Evolutionary conservation across 2,797 vertebrate genomes (phyloP), one percentile per base, ranked within the genome.

Genomic region (Podarcis lilfordi): DNA sequence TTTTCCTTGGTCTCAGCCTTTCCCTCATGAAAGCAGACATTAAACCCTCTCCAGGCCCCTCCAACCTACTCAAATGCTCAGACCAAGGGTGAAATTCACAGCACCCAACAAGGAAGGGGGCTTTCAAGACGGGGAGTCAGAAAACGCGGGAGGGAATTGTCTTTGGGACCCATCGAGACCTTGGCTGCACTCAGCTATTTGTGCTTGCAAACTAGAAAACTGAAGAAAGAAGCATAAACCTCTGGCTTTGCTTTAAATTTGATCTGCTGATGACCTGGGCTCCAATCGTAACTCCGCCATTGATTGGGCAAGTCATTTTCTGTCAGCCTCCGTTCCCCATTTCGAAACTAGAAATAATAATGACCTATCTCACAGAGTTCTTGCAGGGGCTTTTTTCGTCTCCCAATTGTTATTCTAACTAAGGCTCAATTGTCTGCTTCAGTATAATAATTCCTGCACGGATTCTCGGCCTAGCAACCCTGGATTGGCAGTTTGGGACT

Each of bases 11-110:
- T 77, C 89, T 87, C 1, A 11, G 76, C 72, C 45, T 92, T 84
- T 92, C 71, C 72, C 40, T 92, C n/a, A 50, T 80, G 72, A 64
- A 64, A 92, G 37, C 76, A 89, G 88, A 85, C 83, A 72, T 89
- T 86, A 88, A 89, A 66, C 64, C 25, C 77, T 43, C 68, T 6
- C 27, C 66, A 71, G 35, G 80, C 84, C 72, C 45, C 40, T 66
- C 77, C n/a, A 79, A 61, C 68, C 59, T 91, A 83, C 92, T 88
- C 86, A 84, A 61, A 15, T 2, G 0, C 81, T 91, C 84, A 87
- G 92, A 88, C n/a, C 25, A 29, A 82, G 15, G 29, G 37, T 93
- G 88, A 86, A 88, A 92, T 91, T 86, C 78, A 89, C 55, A 55
- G 0, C n/a, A 25, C 64, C 50, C 83, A 55, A 74, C 79, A 40